Percentiles rank a stretch among this genome's conserved stretches.
Conservation (phyloP, 2,888 invertebrate genomes). For the Chloromyia formosa region DNA sequence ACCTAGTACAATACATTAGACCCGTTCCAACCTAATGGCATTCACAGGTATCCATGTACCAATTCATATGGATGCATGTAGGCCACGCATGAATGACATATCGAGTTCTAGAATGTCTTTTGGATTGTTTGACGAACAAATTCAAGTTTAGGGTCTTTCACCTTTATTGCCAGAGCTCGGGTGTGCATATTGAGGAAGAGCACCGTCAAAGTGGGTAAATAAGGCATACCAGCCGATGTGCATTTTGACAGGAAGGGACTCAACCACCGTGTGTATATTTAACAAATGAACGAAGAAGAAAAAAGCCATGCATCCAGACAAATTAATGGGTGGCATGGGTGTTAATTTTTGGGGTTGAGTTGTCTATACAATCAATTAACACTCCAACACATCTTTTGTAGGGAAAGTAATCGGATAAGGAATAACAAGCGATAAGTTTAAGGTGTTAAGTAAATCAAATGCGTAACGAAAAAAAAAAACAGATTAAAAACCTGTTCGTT, state of each 20-base stretch:
- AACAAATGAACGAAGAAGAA: not conserved
- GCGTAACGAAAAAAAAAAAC: too few species aligned
- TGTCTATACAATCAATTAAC: conserved; percentile 17
- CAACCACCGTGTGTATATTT: not conserved
- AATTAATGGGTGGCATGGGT: conserved; percentile 30
- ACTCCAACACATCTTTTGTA: conserved; percentile 27
- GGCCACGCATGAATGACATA: conserved; percentile 37
- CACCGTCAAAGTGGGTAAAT: conserved; percentile 8
- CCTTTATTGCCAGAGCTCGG: not conserved
- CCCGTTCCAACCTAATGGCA: conserved; percentile 18
- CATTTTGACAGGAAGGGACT: not conserved
- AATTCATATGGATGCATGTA: conserved; percentile 24
- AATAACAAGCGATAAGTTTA: not conserved
- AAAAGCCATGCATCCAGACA: too few species aligned
- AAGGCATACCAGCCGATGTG: not conserved
- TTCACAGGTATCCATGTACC: conserved; percentile 18
- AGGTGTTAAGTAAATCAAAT: not conserved
- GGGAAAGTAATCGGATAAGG: not conserved
- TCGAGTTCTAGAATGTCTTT: conserved; percentile 22
- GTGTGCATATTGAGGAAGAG: not conserved
- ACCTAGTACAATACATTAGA: not conserved
- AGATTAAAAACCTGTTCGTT: too few species aligned
- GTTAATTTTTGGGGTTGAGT: conserved; percentile 30
- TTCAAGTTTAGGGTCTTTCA: conserved; percentile 32
- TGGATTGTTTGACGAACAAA: conserved; percentile 19